Evolutionary conservation across 2,888 invertebrate genomes (phyloP), one percentile per base, ranked within the genome.

Genomic region (Eupelmus urozonus): DNA sequence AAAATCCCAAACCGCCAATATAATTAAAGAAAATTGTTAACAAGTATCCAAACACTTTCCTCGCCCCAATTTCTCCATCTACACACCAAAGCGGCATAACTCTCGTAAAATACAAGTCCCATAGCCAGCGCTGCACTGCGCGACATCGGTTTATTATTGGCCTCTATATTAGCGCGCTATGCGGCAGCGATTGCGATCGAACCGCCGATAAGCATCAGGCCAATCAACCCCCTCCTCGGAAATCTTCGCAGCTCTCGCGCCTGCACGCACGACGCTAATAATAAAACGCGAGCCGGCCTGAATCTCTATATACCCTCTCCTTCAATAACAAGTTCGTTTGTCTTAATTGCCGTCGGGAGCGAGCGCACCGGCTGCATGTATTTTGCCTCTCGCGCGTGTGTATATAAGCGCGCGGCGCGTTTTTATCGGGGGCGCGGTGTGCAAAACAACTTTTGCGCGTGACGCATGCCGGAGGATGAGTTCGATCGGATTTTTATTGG

Each of bases 271-370:
- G 27, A 7, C 3, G 66, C 63, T 73, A 65, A 65, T 72, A 74
- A 74, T 74, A 74, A 63, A 74, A 34, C 23, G 23, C 27, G 23
- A 53, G n/a, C n/a, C 27, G 63, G 2, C 20, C 62, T 49, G 29
- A 40, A 11, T 27, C 59, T 63, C 40, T 34, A 29, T 11, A 29
- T 69, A 62, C 79, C 65, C 63, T 76, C 63, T 20, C 23, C 9
- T 57, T 57, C 75, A 75, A 75, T 69, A 67, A 62, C 66, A 75
- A 75, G 60, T 75, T 67, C 51, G 67, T 67, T 60, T 67, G 60
- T 60, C 67, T 60, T 67, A 51, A 75, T 67, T 67, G 75, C 40
- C 67, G 60, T 0, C 42, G 29, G 3, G 57, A 27, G 57, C 45
- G 57, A 57, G 27, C 9, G n/a, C n/a, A n/a, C n/a, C n/a, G n/a